phyloP scores from a whole-genome alignment of 2,888 invertebrate species.

The Helicoverpa assulta region DNA sequence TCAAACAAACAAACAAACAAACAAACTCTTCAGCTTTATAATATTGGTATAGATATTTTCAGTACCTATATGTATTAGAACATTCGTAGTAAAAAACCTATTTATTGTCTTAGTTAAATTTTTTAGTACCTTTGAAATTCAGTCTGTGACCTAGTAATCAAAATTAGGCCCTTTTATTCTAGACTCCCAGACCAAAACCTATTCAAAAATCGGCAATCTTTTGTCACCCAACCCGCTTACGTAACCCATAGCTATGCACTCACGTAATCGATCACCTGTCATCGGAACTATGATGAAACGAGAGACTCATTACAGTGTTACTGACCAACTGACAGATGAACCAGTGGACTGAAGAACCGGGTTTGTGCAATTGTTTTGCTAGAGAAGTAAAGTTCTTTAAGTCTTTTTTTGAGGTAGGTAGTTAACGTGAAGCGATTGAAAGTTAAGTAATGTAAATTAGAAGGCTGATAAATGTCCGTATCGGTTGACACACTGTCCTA shows the following conservation, averaged over 20 bases:
- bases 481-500: too few relatives aligned
- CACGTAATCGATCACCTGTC: slow-evolving; percentile 48
- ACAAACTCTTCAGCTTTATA: too few relatives aligned
- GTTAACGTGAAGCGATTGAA: not conserved
- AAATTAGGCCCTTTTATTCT: not conserved
- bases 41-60: too few relatives aligned
- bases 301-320: slow-evolving; percentile 35
- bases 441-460: not conserved
- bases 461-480: too few relatives aligned
- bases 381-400: slow-evolving; percentile 18
- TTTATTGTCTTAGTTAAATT: too few relatives aligned
- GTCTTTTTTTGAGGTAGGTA: not conserved
- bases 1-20: too few relatives aligned
- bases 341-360: slow-evolving; percentile 55
- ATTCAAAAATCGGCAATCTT: not conserved
- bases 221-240: slow-evolving; percentile 16
- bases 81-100: too few relatives aligned
- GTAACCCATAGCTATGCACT: slow-evolving; percentile 17
- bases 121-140: not conserved
- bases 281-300: slow-evolving; percentile 47
- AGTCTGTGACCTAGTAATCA: not conserved
- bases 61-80: too few relatives aligned
- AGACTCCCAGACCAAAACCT: not conserved
- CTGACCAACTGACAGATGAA: slow-evolving; percentile 48
- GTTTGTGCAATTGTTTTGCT: slow-evolving; percentile 35